A percentile compares a stretch with the other conserved stretches of the same genome.
These are phyloP conservation scores for Oceanites oceanicus DNA, from an alignment of 2,113 vertebrate species.

Conservation along the genomic window DNA sequence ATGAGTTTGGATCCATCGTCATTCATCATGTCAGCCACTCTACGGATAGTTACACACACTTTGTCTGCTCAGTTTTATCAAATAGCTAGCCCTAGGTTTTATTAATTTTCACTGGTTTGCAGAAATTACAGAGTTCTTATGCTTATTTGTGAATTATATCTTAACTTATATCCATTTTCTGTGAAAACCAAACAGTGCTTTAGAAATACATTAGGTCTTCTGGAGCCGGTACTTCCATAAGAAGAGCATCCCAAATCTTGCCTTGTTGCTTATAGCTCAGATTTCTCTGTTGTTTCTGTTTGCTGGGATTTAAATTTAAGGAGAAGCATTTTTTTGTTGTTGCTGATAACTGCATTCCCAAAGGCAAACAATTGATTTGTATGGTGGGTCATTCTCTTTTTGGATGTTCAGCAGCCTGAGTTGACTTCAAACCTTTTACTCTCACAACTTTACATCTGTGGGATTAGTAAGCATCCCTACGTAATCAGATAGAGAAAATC, in stretches of 20 bases:
- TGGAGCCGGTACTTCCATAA: background rate
- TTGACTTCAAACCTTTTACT: background rate
- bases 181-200: background rate
- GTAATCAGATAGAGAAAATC: background rate
- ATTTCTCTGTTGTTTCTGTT: background rate
- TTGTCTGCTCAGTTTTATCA: slow-evolving; percentile 12
- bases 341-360: background rate
- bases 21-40: slow-evolving; percentile 40
- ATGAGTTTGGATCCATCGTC: slow-evolving; percentile 15
- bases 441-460: background rate
- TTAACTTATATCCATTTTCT: background rate
- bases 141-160: background rate
- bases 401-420: background rate
- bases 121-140: background rate
- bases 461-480: background rate
- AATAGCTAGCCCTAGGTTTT: slow-evolving; percentile 15
- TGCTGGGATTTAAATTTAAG: background rate
- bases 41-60: background rate
- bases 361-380: background rate
- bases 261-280: background rate
- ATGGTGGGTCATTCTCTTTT: background rate
- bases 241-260: background rate
- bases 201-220: background rate
- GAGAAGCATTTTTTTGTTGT: background rate
- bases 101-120: slow-evolving; percentile 30